These are phyloP conservation scores for Camponotus fellah DNA, from an alignment of 2,888 invertebrate species.

Conservation along the genomic window DNA sequence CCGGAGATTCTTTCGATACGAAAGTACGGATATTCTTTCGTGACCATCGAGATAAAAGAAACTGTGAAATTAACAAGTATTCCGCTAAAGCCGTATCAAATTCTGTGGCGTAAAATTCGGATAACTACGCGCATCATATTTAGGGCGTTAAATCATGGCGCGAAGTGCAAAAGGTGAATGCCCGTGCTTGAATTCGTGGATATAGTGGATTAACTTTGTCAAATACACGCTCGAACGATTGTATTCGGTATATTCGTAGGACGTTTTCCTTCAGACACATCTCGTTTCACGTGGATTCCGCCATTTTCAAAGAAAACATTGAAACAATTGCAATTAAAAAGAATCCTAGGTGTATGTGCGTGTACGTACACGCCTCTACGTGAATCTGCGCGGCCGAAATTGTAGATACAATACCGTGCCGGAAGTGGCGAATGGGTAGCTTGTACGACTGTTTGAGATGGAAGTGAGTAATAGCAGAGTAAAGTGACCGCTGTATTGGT, in stretches of 20 bases:
- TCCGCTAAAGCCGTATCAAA: background rate
- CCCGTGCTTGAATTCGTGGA: conserved; percentile 4
- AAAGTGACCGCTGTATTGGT: conserved; percentile 78
- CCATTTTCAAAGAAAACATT: conserved; percentile 26
- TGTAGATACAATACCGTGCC: conserved; percentile 64
- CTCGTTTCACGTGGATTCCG: conserved; percentile 41
- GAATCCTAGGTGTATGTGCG: conserved; percentile 1
- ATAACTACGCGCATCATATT: background rate
- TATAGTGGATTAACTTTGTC: conserved; percentile 20
- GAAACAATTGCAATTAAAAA: background rate
- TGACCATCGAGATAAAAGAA: background rate
- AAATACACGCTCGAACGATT: conserved; percentile 15
- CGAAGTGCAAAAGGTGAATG: conserved; percentile 46
- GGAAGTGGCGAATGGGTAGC: conserved; percentile 73
- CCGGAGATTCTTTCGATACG: background rate
- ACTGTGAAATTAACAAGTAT: conserved; percentile 1
- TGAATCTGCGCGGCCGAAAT: conserved; percentile 55
- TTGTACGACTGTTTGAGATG: conserved; percentile 74
- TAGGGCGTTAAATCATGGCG: conserved; percentile 30
- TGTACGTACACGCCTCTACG: conserved; percentile 15
- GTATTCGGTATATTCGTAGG: background rate
- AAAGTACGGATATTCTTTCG: background rate
- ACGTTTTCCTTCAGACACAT: background rate
- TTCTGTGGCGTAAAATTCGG: background rate
- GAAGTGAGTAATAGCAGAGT: conserved; percentile 75